Base-by-base conservation (phyloP, 1,140 invertebrate species). In the Parapsyche elsis region DNA sequence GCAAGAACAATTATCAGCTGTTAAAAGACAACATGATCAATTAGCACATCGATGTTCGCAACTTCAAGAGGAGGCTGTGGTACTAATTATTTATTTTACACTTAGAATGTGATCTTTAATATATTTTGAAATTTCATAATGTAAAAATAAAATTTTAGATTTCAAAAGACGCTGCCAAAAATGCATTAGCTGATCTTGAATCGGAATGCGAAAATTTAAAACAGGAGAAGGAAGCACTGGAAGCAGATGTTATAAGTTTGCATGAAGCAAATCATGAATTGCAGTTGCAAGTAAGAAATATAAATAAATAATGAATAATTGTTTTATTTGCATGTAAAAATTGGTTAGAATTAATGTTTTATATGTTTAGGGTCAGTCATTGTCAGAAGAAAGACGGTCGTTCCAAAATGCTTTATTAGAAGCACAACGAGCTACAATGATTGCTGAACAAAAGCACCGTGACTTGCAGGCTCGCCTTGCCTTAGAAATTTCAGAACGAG, bases 131-230 rank as follows among this genome's bases (percentile, higher is more conserved):
- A 4, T 71, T 38, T 4, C 12, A 75, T 45, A 45, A 44, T 80
- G 44, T 80, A 46, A 44, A 76, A n/a, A 44, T 70, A 44, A 21
- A 23, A 75, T 73, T 38, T 82, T 78, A 79, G 88, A 95, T 94
- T 45, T 92, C 92, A 0, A 91, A 94, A 83, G 96, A 95, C 83
- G 96, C 94, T 86, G 94, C 95, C 12, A 95, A 96, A 85, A 94
- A 92, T 5, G 93, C 93, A 12, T 90, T 95, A 59, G 92, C 92
- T 9, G 94, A 96, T 83, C 86, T 97, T 70, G 94, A 97, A 85
- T 95, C 93, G 84, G 92, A 94, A 81, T 86, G 94, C 26, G 92
- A 94, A 71, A 92, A 94, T 84, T 83, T 94, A 70, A 91, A 92
- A 19, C 91, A 92, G 23, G 95, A 97, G 83, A 94, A 94, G 75